Percentiles rank a stretch among this genome's conserved stretches.
Evolutionary conservation across 1,140 invertebrate species (phyloP).

Genomic region (Ostrea edulis): DNA sequence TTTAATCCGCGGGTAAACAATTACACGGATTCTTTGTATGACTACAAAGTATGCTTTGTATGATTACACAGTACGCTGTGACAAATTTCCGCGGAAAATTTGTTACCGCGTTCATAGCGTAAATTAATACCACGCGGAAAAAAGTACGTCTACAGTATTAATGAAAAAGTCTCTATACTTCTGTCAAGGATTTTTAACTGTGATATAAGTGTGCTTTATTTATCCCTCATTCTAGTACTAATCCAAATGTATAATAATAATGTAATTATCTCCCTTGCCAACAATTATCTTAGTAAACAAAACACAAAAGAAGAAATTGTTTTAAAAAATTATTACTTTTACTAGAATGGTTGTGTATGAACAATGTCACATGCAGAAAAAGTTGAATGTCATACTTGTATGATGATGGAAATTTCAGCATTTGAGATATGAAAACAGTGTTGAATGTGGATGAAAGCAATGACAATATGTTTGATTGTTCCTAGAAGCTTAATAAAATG

Average conservation of each 20-base stretch:
- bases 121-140: no score
- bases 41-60: no score
- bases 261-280: slow-evolving; percentile 8
- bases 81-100: no score
- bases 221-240: neutral
- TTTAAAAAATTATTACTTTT: neutral
- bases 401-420: no score
- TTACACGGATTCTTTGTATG: no score
- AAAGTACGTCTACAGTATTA: no score
- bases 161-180: neutral
- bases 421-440: no score
- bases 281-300: neutral
- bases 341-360: slow-evolving; percentile 11
- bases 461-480: neutral
- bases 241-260: neutral
- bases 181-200: slow-evolving; percentile 9
- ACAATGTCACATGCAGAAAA: no score
- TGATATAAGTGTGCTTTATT: slow-evolving; percentile 15
- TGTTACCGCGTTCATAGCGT: no score
- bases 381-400: no score
- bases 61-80: no score
- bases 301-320: neutral
- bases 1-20: no score
- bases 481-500: neutral
- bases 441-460: neutral